Conservation (phyloP, 2,113 vertebrate species). For the Hemibagrus wyckioides region DNA sequence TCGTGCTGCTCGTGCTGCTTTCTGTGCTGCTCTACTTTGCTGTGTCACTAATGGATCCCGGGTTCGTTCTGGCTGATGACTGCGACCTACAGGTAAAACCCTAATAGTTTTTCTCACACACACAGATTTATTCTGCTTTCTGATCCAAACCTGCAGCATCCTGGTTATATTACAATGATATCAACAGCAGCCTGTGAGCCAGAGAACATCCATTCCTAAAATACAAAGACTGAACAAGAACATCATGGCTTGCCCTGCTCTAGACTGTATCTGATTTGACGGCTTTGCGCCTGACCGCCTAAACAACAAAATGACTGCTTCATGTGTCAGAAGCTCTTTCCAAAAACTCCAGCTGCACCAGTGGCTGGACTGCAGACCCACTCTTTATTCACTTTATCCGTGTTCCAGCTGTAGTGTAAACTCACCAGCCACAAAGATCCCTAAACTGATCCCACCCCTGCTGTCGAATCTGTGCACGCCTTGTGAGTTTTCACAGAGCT, state of each 20-base stretch:
- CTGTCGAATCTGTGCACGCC: not conserved
- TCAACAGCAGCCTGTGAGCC: not conserved
- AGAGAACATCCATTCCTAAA: not conserved
- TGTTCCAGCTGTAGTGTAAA: not conserved
- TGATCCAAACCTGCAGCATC: not conserved
- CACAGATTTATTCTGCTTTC: not conserved
- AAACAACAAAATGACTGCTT: not conserved
- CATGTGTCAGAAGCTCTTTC: not conserved
- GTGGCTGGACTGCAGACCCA: not conserved
- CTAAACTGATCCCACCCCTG: not conserved
- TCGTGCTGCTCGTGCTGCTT: conserved; percentile 79
- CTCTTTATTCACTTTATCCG: no score
- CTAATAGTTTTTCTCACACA: not conserved
- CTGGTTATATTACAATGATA: not conserved
- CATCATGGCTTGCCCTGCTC: not conserved
- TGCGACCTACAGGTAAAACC: conserved; percentile 65
- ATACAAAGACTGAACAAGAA: not conserved
- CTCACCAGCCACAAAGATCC: not conserved
- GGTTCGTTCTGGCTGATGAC: conserved; percentile 80
- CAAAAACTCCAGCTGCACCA: not conserved
- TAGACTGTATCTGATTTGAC: not conserved
- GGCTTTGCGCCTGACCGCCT: not conserved
- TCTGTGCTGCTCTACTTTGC: conserved; percentile 86
- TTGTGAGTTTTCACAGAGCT: not conserved
- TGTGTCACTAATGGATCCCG: conserved; percentile 96